Evolutionary conservation across 2,888 invertebrate genomes (phyloP).

Genomic region (Eugnorisma glareosa): DNA sequence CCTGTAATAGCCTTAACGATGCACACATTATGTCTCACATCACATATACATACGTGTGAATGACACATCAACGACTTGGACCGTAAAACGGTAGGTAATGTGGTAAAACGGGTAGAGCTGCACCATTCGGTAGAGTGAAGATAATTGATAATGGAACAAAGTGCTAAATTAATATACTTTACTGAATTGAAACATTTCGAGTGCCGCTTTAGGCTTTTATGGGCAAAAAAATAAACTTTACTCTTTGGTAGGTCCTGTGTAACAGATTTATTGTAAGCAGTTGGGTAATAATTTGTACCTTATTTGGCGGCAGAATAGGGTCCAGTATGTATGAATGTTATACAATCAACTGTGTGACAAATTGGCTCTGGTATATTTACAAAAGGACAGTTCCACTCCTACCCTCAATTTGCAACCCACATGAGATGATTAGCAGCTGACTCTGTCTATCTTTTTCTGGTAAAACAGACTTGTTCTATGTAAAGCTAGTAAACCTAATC

Average conservation of each 20-base stretch:
- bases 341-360: slow-evolving; percentile 9
- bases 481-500: not conserved
- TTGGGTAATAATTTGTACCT: not conserved
- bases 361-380: slow-evolving; percentile 17
- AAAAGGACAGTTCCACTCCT: slow-evolving; percentile 10
- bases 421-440: slow-evolving; percentile 7
- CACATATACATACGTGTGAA: slow-evolving; percentile 56
- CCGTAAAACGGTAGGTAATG: slow-evolving; percentile 34
- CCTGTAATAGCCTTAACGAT: slow-evolving; percentile 66
- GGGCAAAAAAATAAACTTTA: not conserved
- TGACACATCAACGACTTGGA: slow-evolving; percentile 61
- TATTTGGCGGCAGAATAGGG: slow-evolving; percentile 10
- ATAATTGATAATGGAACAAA: slow-evolving; percentile 41
- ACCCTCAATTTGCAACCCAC: slow-evolving; percentile 2
- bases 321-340: not conserved
- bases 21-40: slow-evolving; percentile 48
- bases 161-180: slow-evolving; percentile 19
- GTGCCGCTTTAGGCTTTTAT: not conserved
- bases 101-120: slow-evolving; percentile 28
- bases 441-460: not conserved
- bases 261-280: slow-evolving; percentile 3
- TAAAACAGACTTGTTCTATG: not conserved
- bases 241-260: not conserved
- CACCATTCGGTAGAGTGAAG: slow-evolving; percentile 28
- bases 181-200: slow-evolving; percentile 2